Percentiles rank a stretch among this genome's conserved stretches.
Conservation (phyloP, 1,140 invertebrate species). For the Cherax destructor region DNA sequence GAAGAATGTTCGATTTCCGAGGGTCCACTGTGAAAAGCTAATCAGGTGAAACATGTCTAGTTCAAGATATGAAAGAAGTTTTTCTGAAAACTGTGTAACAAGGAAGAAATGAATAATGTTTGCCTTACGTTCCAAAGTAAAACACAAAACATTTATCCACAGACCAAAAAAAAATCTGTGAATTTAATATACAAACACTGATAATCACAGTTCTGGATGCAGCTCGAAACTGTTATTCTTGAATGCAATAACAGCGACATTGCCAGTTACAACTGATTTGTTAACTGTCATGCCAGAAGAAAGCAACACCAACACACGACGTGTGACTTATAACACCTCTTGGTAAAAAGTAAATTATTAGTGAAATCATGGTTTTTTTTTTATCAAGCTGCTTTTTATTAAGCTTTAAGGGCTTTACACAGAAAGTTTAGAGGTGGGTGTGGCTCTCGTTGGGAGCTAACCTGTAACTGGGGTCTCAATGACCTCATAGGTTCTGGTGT, state of each 20-base stretch:
- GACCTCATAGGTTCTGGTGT: constrained; percentile 20
- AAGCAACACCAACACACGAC: neutral
- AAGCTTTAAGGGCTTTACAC: neutral
- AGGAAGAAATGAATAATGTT: too few relatives aligned
- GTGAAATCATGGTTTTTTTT: neutral
- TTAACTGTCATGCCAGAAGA: neutral
- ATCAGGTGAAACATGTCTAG: too few relatives aligned
- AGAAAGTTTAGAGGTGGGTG: neutral
- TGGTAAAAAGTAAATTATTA: neutral
- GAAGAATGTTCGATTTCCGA: too few relatives aligned
- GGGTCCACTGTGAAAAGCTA: too few relatives aligned
- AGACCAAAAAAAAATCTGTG: neutral
- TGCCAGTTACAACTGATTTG: neutral
- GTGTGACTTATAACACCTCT: neutral
- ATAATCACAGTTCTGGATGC: neutral
- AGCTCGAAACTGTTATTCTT: neutral
- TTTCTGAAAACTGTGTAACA: too few relatives aligned
- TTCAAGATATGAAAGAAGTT: too few relatives aligned
- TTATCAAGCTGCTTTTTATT: neutral
- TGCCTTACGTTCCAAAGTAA: too few relatives aligned
- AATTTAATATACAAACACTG: neutral
- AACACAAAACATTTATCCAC: neutral
- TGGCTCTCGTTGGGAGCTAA: constrained; percentile 9
- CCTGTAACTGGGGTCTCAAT: constrained; percentile 51
- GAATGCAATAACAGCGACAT: too few relatives aligned